Evolutionary conservation across 2,113 vertebrate genomes (phyloP).

Genomic region (Mastomys natalensis): DNA sequence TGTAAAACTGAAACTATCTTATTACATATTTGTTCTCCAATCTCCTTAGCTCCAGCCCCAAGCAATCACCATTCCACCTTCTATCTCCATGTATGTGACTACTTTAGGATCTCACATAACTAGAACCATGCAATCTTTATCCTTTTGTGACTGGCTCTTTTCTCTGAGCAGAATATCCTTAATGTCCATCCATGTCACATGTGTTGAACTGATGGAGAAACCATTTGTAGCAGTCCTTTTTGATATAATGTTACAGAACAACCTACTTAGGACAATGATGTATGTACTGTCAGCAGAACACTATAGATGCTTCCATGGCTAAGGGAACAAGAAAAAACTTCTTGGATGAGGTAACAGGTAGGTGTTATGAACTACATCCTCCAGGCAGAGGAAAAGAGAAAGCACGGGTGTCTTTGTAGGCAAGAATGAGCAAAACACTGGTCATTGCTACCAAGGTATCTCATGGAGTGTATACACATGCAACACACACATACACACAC

Average conservation of each 20-base stretch:
- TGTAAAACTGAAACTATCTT: conserved; percentile 31
- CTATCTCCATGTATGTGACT: not conserved
- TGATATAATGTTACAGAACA: not conserved
- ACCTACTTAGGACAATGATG: not conserved
- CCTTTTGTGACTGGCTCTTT: not conserved
- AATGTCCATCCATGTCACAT: not conserved
- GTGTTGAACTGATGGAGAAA: not conserved
- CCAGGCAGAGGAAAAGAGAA: not conserved
- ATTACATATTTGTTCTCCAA: not conserved
- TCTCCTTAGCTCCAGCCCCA: not conserved
- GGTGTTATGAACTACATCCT: not conserved
- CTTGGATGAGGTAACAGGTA: not conserved
- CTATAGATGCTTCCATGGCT: not conserved
- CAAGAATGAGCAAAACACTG: not conserved
- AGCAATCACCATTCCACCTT: conserved; percentile 1
- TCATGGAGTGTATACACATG: not conserved
- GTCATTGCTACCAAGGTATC: not conserved
- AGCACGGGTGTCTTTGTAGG: not conserved
- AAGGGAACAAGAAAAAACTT: not conserved
- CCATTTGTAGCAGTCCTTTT: not conserved
- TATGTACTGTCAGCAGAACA: not conserved
- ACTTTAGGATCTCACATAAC: not conserved
- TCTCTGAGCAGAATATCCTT: not conserved
- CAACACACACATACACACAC: not conserved
- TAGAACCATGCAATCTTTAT: not conserved